These are phyloP conservation scores for Periparus ater DNA, from an alignment of 2,797 vertebrate species.

Conservation along the genomic window DNA sequence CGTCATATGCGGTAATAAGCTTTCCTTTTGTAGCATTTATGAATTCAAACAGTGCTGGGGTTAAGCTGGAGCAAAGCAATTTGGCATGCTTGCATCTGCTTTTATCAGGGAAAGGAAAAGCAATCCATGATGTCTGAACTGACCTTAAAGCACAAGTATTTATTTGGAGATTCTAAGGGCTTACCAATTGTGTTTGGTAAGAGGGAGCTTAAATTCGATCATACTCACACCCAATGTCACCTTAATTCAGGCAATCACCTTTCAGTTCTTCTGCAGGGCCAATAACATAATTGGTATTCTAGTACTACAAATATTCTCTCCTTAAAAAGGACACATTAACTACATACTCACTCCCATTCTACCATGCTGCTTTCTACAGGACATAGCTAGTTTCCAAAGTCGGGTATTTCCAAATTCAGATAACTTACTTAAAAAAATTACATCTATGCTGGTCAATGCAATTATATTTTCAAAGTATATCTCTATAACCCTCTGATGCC, in stretches of 20 bases:
- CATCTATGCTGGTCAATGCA: background rate
- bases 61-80: conserved; percentile 77
- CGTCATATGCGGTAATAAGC: conserved; percentile 39
- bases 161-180: conserved; percentile 44
- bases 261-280: background rate
- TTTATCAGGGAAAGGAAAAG: conserved; percentile 69
- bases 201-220: conserved; percentile 41
- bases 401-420: background rate
- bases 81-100: conserved; percentile 65
- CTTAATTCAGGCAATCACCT: conserved; percentile 33
- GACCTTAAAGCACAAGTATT: conserved; percentile 56
- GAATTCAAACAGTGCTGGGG: conserved; percentile 68
- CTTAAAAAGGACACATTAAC: background rate
- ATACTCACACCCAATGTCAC: conserved; percentile 16
- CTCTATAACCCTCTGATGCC: background rate
- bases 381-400: background rate
- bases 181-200: conserved; percentile 53
- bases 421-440: background rate
- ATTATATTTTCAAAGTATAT: background rate
- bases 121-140: conserved; percentile 45
- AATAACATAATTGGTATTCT: background rate
- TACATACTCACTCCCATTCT: background rate
- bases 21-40: conserved; percentile 70
- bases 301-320: background rate
- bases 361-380: background rate